Evolutionary conservation across 1,140 invertebrate genomes (phyloP), one percentile per base, ranked within the genome.

Genomic region (Nixonia krombeini): DNA sequence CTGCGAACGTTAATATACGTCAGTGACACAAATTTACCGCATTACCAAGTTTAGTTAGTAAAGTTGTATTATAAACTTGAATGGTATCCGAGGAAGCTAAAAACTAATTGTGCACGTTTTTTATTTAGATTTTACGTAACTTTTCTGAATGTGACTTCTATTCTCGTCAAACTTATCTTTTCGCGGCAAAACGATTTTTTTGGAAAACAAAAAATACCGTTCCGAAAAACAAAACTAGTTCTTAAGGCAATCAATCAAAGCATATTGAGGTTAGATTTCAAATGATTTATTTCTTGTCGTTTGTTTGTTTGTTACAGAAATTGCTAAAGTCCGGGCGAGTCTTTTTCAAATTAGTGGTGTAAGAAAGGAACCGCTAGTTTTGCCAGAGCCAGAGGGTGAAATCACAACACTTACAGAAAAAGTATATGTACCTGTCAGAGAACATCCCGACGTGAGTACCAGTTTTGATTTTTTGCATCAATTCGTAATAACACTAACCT

Each of bases 371-470:
- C 94, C 96, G 18, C 88, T 98, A 37, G 87, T 93, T 51, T 87
- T 99, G 75, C 98, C 98, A 75, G 97, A 99, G 74, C 88, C 95
- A 33, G 91, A 95, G 63, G 98, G 98, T 31, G 90, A 94, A 72
- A 88, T 95, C 69, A 92, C 94, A 53, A 95, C 95, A 75, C 89
- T 97, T 72, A 95, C 95, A 86, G 98, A 99, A 89, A 99, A 99
- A 91, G 94, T 99, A 75, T 99, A 97, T 88, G 97, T 99, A 78
- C 98, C 98, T 84, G 95, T 98, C 69, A 98, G 99, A 90, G 97
- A 99, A 86, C 95, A 99, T 87, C 98, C 98, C 88, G 98, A 99
- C 85, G 98, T 99, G 89, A 96, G 94, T 37, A 37, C 17, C 9
- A 33, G 4, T 12, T 2, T 4, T 33, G 2, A 12, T 33, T 33